Evolutionary conservation across 2,113 vertebrate genomes (phyloP).

Genomic region (Hydrochoerus hydrochaeris): DNA sequence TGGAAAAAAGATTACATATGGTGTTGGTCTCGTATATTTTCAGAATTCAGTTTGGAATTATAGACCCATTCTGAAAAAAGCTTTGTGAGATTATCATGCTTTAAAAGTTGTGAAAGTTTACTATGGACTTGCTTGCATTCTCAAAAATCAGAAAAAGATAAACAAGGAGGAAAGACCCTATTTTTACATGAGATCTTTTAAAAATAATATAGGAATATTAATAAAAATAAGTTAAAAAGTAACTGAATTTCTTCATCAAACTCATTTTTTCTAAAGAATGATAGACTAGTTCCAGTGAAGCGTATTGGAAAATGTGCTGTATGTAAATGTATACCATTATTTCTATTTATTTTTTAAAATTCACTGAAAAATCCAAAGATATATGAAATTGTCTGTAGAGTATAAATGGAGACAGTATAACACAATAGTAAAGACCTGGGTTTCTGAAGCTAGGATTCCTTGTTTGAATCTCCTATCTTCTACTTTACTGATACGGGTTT

Average conservation of each 20-base stretch:
- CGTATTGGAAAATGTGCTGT: background rate
- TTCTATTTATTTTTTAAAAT: background rate
- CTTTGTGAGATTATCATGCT: background rate
- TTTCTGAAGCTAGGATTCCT: background rate
- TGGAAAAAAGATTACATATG: background rate
- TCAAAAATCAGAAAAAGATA: slow-evolving; percentile 9
- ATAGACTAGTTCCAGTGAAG: background rate
- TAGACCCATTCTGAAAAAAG: background rate
- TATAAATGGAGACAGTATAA: background rate
- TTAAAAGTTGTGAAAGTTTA: slow-evolving; percentile 14
- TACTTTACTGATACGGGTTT: background rate
- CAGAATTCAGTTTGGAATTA: slow-evolving; percentile 10
- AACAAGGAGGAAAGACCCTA: background rate
- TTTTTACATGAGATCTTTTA: background rate
- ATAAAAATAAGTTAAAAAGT: slow-evolving; percentile 29
- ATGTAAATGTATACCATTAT: background rate
- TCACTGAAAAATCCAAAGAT: background rate
- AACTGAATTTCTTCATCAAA: slow-evolving; percentile 7
- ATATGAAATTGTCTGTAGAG: background rate
- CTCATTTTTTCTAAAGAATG: background rate
- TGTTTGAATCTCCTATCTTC: background rate
- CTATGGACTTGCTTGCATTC: background rate
- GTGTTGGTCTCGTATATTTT: background rate
- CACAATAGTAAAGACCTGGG: background rate
- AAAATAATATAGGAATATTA: background rate